Percentiles rank a stretch among this genome's conserved stretches.
Evolutionary conservation across 2,113 vertebrate genomes (phyloP).

Genomic region (Bungarus multicinctus): DNA sequence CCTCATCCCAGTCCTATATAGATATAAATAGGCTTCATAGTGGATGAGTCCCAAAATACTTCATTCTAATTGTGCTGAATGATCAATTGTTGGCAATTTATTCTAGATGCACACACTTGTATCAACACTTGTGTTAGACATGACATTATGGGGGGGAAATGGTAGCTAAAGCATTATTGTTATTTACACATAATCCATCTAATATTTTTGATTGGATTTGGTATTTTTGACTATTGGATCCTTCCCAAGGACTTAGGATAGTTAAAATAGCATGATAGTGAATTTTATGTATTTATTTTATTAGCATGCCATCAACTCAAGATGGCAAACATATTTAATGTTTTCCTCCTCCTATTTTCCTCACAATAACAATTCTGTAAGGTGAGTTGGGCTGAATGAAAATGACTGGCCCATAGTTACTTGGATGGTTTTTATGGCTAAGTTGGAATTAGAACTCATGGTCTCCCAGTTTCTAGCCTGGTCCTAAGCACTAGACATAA

Average conservation of each 20-base stretch:
- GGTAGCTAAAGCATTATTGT: background rate
- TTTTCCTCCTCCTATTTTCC: background rate
- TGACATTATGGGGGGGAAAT: background rate
- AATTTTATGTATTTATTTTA: background rate
- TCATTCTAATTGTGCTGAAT: background rate
- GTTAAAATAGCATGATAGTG: background rate
- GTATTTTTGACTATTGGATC: background rate
- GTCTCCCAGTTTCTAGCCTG: background rate
- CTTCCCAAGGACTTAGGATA: background rate
- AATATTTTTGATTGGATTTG: background rate
- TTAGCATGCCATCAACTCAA: background rate
- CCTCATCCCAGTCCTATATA: background rate
- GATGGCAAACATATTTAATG: background rate
- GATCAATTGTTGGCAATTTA: background rate
- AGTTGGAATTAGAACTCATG: background rate
- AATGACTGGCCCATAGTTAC: background rate
- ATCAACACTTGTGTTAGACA: background rate
- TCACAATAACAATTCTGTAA: background rate
- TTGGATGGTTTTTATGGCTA: background rate
- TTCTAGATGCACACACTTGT: background rate
- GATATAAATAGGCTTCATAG: background rate
- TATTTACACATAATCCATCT: background rate
- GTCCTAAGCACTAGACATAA: background rate
- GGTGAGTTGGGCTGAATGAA: background rate
- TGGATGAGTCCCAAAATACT: background rate